phyloP scores from a whole-genome alignment of 1,140 invertebrate genomes.

The Pentalonia nigronervosa region DNA sequence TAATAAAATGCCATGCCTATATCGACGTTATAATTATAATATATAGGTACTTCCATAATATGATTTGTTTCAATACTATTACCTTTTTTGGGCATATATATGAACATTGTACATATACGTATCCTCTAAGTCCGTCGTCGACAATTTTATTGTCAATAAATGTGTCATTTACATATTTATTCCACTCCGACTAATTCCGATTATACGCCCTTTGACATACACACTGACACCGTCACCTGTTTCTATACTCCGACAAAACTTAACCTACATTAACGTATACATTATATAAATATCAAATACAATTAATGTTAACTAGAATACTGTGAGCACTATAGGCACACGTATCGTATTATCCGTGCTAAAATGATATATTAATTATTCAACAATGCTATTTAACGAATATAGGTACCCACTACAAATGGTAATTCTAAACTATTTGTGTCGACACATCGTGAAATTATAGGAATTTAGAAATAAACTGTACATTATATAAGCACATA shows the following conservation, averaged over 20 bases:
- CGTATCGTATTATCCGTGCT: background rate
- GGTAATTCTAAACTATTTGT: background rate
- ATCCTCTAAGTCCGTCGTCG: background rate
- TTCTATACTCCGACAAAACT: background rate
- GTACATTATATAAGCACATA: background rate
- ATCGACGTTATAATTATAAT: background rate
- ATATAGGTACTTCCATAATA: background rate
- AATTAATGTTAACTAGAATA: slow-evolving; percentile 7
- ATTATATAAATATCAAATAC: background rate
- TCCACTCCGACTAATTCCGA: background rate
- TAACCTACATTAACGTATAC: background rate
- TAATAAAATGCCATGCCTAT: background rate
- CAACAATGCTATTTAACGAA: background rate
- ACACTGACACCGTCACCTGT: background rate
- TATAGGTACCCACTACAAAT: background rate
- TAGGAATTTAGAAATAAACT: background rate
- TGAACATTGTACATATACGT: background rate
- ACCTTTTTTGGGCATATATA: background rate
- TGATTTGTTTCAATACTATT: background rate
- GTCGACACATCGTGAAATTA: background rate
- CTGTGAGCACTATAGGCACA: background rate
- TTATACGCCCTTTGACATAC: background rate
- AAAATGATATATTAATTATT: slow-evolving; percentile 4
- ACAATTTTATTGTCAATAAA: background rate
- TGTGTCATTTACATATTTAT: background rate